phyloP scores from a whole-genome alignment of 2,888 invertebrate genomes.

The Ariolimax columbianus region DNA sequence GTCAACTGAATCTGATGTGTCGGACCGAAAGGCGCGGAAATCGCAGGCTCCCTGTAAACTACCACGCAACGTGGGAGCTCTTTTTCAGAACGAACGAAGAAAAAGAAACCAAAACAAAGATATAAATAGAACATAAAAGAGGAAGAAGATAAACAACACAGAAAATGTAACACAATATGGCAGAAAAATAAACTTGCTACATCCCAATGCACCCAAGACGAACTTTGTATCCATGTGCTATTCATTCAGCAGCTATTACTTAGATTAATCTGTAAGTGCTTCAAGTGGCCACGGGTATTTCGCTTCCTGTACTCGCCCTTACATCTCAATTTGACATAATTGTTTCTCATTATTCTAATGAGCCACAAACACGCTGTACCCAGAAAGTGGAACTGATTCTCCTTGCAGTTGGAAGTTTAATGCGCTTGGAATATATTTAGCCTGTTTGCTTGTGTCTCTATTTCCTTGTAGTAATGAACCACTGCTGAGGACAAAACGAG shows the following conservation, averaged over 20 bases:
- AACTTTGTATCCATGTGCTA: conserved; percentile 10
- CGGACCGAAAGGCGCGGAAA: too few species aligned
- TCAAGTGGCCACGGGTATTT: conserved; percentile 33
- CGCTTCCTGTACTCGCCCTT: conserved; percentile 16
- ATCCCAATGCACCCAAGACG: conserved; percentile 2
- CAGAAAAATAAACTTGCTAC: neutral
- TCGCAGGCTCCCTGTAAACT: too few species aligned
- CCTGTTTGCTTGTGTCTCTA: neutral
- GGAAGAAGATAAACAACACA: neutral
- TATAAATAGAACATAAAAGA: neutral
- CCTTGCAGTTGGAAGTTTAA: neutral
- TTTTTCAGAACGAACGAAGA: neutral
- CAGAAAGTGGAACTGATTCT: neutral
- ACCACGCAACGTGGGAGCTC: too few species aligned
- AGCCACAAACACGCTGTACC: neutral
- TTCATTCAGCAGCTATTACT: conserved; percentile 19
- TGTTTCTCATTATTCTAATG: conserved; percentile 8
- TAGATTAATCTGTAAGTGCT: conserved; percentile 5
- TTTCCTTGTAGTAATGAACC: neutral
- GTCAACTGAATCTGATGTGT: too few species aligned
- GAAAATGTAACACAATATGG: neutral
- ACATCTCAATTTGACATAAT: conserved; percentile 27
- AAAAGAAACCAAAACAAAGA: neutral
- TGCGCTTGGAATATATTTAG: neutral
- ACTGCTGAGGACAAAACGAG: too few species aligned